phyloP scores from a whole-genome alignment of 2,113 vertebrate genomes.

The Pardalotus punctatus region DNA sequence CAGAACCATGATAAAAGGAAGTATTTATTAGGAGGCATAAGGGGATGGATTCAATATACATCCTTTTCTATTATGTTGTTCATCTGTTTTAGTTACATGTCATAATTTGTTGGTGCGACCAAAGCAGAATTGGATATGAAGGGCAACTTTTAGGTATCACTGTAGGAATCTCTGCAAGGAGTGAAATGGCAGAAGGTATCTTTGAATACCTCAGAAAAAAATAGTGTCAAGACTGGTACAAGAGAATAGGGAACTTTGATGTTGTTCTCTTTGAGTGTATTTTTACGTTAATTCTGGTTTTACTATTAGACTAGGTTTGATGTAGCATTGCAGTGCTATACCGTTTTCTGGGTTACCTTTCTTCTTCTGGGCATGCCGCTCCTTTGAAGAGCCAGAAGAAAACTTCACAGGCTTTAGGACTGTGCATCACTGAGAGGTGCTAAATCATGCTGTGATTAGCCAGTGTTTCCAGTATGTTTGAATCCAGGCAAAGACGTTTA shows the following conservation, averaged over 20 bases:
- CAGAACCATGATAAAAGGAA: neutral
- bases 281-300: neutral
- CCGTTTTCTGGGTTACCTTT: neutral
- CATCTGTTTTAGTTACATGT: neutral
- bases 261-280: neutral
- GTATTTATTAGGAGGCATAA: neutral
- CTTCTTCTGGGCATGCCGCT: neutral
- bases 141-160: neutral
- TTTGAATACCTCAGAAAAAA: neutral
- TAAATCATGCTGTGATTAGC: neutral
- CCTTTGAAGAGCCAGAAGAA: neutral
- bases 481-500: neutral
- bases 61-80: neutral
- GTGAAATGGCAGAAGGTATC: neutral
- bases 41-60: neutral
- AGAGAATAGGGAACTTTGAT: neutral
- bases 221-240: neutral
- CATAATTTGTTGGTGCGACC: neutral
- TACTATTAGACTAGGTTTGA: neutral
- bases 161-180: neutral
- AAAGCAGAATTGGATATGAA: neutral
- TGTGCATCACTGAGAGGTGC: neutral
- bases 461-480: neutral
- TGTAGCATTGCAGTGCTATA: neutral
- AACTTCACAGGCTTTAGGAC: neutral